Evolutionary conservation across 2,888 invertebrate genomes (phyloP), one percentile per base, ranked within the genome.

Genomic region (Eulithis testata): DNA sequence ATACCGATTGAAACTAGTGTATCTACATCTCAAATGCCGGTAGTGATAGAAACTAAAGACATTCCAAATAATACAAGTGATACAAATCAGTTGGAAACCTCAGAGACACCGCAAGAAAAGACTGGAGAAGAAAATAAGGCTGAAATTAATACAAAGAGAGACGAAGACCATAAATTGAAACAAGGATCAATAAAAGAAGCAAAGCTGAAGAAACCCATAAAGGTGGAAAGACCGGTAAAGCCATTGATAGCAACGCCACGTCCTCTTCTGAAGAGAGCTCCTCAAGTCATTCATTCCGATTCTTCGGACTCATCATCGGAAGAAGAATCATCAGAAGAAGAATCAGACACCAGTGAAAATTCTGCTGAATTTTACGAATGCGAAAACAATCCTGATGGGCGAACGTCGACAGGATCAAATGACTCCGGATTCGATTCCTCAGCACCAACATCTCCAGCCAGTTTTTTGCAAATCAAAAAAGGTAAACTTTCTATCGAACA

Each of bases 381-480:
- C 77, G 93, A 93, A 78, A 89, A 84, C 60, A 93, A 91, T 72
- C 86, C 90, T 12, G 94, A 94, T 62, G 94, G 94, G 87, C 93
- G 95, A 80, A 94, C 94, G 55, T 96, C 96, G 64, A 97, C 96
- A 69, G 96, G 96, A 78, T 97, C 97, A 77, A 96, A 96, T 87
- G 97, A 97, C 91, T 97, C 97, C 65, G 97, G 97, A 73, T 97
- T 97, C 87, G 96, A 97, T 85, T 95, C 95, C 65, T 95, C 95
- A 56, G 95, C 95, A 63, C 95, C 95, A 47, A 93, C 94, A 68
- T 95, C 95, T 76, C 95, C 95, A 65, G 94, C 95, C 72, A 94
- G 94, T 81, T 94, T 95, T 84, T 82, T 94, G 60, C 91, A 91
- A 78, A 94, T 94, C 68, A 94, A 94, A 85, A 94, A 94, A 93